phyloP scores from a whole-genome alignment of 2,888 invertebrate genomes.

The Cosmopolites sordidus region DNA sequence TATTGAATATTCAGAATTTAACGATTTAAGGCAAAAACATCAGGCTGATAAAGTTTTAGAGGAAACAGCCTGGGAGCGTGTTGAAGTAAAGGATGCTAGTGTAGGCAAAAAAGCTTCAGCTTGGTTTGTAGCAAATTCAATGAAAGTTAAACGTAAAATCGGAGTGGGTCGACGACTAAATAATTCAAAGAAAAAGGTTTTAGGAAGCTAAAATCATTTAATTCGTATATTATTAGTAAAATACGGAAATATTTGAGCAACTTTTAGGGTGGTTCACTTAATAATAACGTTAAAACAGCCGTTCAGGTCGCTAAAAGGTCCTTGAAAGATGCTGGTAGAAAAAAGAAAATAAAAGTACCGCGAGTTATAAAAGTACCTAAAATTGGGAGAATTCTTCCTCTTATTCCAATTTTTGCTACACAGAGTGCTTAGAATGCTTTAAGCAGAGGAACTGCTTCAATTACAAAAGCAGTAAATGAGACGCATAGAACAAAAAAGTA shows the following conservation, averaged over 20 bases:
- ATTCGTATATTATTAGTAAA: no score
- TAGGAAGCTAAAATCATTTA: no score
- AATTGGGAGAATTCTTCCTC: not conserved
- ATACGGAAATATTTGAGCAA: no score
- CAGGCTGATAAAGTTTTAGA: not conserved
- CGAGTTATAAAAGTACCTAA: not conserved
- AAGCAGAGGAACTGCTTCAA: constrained; percentile 33
- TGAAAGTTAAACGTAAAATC: not conserved
- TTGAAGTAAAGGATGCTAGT: not conserved
- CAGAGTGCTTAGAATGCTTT: not conserved
- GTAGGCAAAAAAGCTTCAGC: not conserved
- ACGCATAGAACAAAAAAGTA: constrained; percentile 36
- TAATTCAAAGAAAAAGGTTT: no score
- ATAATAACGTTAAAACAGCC: no score
- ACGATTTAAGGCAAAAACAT: no score
- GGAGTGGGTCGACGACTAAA: no score
- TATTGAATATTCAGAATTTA: not conserved
- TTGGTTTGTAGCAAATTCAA: not conserved
- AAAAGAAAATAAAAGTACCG: not conserved
- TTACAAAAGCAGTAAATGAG: constrained; percentile 39
- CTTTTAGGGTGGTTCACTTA: no score
- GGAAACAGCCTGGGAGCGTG: not conserved
- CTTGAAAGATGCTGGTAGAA: not conserved
- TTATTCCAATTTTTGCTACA: not conserved
- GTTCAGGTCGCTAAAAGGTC: no score